A percentile compares a stretch with the other conserved stretches of the same genome.
phyloP scores from a whole-genome alignment of 64 coral and sea anemone species.

The Pachyseris speciosa region DNA sequence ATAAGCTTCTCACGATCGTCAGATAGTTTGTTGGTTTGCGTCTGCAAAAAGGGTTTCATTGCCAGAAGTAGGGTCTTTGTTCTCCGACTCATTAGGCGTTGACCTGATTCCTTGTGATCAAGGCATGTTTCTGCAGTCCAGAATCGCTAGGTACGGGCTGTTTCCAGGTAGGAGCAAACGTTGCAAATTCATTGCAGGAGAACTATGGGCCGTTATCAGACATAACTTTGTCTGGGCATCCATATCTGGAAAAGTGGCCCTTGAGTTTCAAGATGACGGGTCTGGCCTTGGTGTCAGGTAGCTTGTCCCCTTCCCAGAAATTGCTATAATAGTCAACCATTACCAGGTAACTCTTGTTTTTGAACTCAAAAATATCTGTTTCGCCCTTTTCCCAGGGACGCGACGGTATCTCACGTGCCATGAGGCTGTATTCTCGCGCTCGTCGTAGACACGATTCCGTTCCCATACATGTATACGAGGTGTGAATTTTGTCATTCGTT shows the following conservation, averaged over 20 bases:
- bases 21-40: no score
- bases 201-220: conserved; percentile 40
- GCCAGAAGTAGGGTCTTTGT: no score
- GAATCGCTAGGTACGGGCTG: no score
- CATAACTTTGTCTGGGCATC: conserved; percentile 23
- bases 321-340: not conserved
- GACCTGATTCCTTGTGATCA: no score
- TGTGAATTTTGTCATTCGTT: not conserved
- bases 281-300: not conserved
- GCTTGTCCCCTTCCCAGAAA: conserved; percentile 35
- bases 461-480: conserved; percentile 34
- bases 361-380: not conserved
- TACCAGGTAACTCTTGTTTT: not conserved
- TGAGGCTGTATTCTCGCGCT: not conserved
- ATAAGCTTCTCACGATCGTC: no score
- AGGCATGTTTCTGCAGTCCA: no score
- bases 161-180: conserved; percentile 8
- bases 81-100: no score
- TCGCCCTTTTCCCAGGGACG: conserved; percentile 43
- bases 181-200: not conserved
- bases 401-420: not conserved
- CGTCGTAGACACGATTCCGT: not conserved
- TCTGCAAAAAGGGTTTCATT: no score
- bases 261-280: conserved; percentile 5
- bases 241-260: conserved; percentile 34